Base-by-base conservation (phyloP, 2,797 vertebrate species). In the Dromococcyx pavoninus region DNA sequence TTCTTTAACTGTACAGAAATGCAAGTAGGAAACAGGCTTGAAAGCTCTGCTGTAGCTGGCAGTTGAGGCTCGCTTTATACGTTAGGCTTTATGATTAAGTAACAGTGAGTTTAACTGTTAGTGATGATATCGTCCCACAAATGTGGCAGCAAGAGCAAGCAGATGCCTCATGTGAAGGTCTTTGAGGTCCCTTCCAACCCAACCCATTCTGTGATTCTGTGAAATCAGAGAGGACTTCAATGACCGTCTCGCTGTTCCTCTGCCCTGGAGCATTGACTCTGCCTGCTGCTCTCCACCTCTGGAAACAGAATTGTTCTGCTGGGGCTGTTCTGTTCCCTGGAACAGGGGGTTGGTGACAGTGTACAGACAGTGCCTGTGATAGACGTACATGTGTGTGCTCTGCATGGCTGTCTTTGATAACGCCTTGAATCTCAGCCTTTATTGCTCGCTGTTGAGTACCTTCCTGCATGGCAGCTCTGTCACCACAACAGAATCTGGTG, bases 381-480 rank as follows among this genome's bases (percentile, higher is more conserved):
- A 86, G 75, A 46, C 82, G 83, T 91, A 32, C 2, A 0, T 27
- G 51, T 62, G 6, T 58, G 2, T 69, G 37, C 64, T 88, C 71
- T 48, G 84, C 32, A 21, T 43, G 60, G 13, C 62, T 87, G 67
- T 62, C 44, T 81, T 93, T 71, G 73, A 81, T 70, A 93, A 81
- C 70, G 69, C 25, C 33, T 94, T 86, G 70, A 92, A 86, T 81
- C 79, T 75, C 72, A 76, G 18, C 58, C 27, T 86, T 93, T 89
- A 76, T 92, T 94, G 56, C 56, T 66, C 70, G 16, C 82, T 91
- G 37, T 86, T 94, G 94, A 92, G 43, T 84, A 95, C 91, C 90
- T 85, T 94, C 69, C 75, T 83, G 57, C 53, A 9, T 81, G 46
- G 69, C 66, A 89, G 22, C 83, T 86, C 60, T 79, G 35, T 53